Conservation (phyloP, 2,113 vertebrate genomes). For the Leptobrachium leishanense region DNA sequence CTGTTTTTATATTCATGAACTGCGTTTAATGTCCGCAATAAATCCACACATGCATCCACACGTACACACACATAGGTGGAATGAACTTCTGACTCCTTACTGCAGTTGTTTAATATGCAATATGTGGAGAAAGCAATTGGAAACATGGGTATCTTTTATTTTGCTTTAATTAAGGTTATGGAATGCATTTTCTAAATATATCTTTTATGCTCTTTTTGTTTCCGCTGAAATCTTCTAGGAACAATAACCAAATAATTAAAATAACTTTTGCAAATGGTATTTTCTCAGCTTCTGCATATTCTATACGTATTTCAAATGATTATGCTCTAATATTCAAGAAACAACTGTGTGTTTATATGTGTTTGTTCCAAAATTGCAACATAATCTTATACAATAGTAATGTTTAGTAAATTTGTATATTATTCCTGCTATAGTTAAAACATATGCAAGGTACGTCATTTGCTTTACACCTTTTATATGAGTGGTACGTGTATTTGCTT, state of each 20-base stretch:
- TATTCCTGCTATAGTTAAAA: too few relatives aligned
- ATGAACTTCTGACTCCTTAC: conserved; percentile 1
- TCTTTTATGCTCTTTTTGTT: conserved; percentile 11
- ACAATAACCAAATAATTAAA: conserved; percentile 13
- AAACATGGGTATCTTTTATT: neutral
- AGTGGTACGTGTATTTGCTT: too few relatives aligned
- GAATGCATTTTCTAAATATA: conserved; percentile 4
- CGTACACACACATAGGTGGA: neutral
- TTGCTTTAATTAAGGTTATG: conserved; percentile 23
- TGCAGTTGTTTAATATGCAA: conserved; percentile 25
- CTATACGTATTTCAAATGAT: too few relatives aligned
- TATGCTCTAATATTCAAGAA: too few relatives aligned
- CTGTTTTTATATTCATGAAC: conserved; percentile 19
- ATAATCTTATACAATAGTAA: too few relatives aligned
- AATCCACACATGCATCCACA: neutral
- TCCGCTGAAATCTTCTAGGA: neutral
- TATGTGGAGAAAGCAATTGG: neutral
- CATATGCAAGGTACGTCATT: too few relatives aligned
- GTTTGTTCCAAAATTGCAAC: too few relatives aligned
- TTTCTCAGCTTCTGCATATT: too few relatives aligned
- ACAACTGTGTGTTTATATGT: too few relatives aligned
- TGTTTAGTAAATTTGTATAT: too few relatives aligned
- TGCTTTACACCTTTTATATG: too few relatives aligned
- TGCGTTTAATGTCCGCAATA: neutral
- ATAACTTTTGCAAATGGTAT: neutral